Evolutionary conservation across 2,888 invertebrate genomes (phyloP).

Genomic region (Caenorhabditis macrosperma): DNA sequence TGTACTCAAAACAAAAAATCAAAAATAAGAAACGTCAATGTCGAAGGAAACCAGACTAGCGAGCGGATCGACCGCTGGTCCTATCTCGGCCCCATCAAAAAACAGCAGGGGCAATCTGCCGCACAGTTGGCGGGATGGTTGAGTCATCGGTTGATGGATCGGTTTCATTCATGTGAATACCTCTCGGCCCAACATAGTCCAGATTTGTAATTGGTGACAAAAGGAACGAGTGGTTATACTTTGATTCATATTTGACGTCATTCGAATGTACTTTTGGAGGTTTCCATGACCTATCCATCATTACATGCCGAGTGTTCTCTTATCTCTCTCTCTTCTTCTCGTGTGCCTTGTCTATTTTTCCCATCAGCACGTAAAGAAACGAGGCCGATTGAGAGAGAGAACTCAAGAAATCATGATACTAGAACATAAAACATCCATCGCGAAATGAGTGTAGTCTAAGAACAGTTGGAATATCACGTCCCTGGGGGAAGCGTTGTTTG

Average conservation of each 20-base stretch:
- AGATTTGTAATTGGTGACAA: too few relatives aligned
- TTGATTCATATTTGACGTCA: constrained; percentile 26
- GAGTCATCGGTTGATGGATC: constrained; percentile 19
- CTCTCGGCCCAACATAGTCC: too few relatives aligned
- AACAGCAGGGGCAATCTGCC: constrained; percentile 15
- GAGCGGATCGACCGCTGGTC: neutral
- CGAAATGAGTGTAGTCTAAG: constrained; percentile 13
- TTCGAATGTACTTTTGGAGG: constrained; percentile 22
- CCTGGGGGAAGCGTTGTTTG: neutral
- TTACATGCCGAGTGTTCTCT: constrained; percentile 40
- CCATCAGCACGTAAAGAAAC: constrained; percentile 15
- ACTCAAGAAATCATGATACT: constrained; percentile 38
- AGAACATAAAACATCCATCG: neutral
- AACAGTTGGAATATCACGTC: neutral
- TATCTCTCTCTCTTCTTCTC: constrained; percentile 24
- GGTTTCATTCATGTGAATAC: neutral
- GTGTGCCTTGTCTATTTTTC: constrained; percentile 6
- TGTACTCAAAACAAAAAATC: too few relatives aligned
- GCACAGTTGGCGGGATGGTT: constrained; percentile 29
- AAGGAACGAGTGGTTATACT: constrained; percentile 8
- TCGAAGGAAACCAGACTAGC: neutral
- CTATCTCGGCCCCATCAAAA: constrained; percentile 18
- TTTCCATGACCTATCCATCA: constrained; percentile 47
- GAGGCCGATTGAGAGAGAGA: constrained; percentile 21
- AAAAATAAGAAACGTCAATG: neutral